Evolutionary conservation across 2,797 vertebrate genomes (phyloP).

Genomic region (Sebastes itinus): DNA sequence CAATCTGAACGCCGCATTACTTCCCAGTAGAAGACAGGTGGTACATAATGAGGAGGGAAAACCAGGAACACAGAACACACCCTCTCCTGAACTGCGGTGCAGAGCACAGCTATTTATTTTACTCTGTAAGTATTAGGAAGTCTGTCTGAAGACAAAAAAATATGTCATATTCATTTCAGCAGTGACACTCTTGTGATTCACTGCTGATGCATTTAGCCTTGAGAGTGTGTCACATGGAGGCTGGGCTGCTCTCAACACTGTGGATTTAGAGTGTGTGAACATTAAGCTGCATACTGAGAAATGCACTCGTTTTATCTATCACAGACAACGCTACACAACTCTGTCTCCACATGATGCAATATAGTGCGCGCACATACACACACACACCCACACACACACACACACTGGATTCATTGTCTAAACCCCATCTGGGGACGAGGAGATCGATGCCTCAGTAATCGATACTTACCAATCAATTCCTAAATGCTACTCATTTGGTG

Average conservation of each 20-base stretch:
- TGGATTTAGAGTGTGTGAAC: conserved; percentile 30
- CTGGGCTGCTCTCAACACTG: conserved; percentile 10
- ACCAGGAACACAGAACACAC: background rate
- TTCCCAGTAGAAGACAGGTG: background rate
- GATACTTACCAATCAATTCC: conserved; percentile 25
- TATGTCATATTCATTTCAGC: conserved; percentile 33
- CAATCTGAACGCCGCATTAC: background rate
- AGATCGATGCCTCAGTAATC: conserved; percentile 25
- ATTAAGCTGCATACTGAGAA: conserved; percentile 20
- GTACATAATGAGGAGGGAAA: background rate
- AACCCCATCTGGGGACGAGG: conserved; percentile 1
- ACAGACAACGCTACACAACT: background rate
- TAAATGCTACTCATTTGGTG: conserved; percentile 23
- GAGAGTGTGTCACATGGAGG: conserved; percentile 26
- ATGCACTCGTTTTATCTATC: conserved; percentile 12
- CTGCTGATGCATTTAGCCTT: conserved; percentile 42
- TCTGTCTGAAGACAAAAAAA: conserved; percentile 44
- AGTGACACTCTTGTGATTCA: conserved; percentile 55
- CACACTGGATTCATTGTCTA: conserved; percentile 6
- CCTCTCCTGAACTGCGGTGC: background rate
- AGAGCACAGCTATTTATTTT: conserved; percentile 13
- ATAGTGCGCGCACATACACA: background rate
- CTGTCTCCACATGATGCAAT: conserved; percentile 16
- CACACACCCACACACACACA: background rate
- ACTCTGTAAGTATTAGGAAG: conserved; percentile 37